Evolutionary conservation across 2,113 vertebrate species (phyloP).

Genomic region (Motacilla alba): DNA sequence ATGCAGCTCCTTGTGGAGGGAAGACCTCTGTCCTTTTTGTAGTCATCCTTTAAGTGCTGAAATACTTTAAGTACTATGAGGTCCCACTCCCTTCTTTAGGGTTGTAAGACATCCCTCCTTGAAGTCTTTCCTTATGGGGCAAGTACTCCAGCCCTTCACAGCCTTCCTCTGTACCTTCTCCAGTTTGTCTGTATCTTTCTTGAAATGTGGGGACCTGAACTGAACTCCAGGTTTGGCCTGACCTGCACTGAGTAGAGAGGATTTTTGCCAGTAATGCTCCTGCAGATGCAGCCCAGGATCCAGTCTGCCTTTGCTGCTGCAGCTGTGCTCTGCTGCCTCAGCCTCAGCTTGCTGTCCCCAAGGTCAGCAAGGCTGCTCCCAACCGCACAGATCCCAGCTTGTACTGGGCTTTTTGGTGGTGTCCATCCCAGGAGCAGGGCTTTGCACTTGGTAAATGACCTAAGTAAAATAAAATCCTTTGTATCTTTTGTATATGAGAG

Average conservation of each 20-base stretch:
- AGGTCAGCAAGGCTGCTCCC: not conserved
- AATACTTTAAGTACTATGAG: not conserved
- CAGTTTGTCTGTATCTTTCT: not conserved
- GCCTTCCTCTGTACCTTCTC: not conserved
- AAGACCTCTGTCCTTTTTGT: not conserved
- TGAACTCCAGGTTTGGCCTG: not conserved
- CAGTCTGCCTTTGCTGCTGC: not conserved
- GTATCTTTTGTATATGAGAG: not conserved
- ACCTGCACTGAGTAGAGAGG: fast-evolving
- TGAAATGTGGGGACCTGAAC: not conserved
- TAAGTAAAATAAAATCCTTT: not conserved
- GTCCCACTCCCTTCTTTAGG: not conserved
- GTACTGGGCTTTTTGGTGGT: fast-evolving
- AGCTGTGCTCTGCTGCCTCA: fast-evolving
- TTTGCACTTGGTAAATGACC: not conserved
- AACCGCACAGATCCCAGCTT: fast-evolving
- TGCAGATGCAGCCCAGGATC: not conserved
- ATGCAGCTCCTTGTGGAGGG: not conserved
- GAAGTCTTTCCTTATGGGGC: fast-evolving
- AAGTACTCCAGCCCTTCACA: not conserved
- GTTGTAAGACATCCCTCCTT: not conserved
- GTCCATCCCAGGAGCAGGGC: not conserved
- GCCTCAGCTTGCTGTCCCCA: fast-evolving
- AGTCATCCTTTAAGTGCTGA: not conserved
- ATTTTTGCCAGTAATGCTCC: fast-evolving